These are phyloP conservation scores for Vanacampus margaritifer DNA, from an alignment of 2,113 vertebrate genomes.

Conservation along the genomic window DNA sequence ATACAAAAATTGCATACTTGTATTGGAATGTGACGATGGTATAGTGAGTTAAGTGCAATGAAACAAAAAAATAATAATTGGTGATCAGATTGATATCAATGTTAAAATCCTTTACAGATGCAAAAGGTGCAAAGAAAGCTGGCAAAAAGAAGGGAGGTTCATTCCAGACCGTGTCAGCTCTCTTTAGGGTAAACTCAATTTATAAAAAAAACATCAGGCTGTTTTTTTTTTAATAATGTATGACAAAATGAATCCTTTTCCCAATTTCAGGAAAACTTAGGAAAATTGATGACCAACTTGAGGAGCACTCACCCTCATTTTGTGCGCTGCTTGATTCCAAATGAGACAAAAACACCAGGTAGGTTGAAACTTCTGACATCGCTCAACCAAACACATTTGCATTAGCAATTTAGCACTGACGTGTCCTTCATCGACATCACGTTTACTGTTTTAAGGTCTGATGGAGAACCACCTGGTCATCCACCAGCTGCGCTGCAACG, in stretches of 20 bases:
- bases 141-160: constrained; percentile 92
- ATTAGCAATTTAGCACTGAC: not conserved
- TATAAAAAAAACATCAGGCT: not conserved
- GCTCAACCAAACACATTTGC: not conserved
- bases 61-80: not conserved
- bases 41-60: not conserved
- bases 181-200: constrained; percentile 78
- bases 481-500: constrained; percentile 87
- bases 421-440: not conserved
- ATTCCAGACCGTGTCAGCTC: constrained; percentile 88
- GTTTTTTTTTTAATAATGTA: constrained; percentile 8
- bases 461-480: constrained; percentile 91
- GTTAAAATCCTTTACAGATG: constrained; percentile 20
- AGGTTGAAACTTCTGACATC: not conserved
- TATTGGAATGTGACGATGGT: not conserved
- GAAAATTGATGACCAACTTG: constrained; percentile 90
- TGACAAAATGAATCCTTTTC: constrained; percentile 4
- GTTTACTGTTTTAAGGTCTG: constrained; percentile 65
- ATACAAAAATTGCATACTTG: not conserved
- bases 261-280: constrained; percentile 82
- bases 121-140: constrained; percentile 74
- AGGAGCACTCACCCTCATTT: constrained; percentile 92
- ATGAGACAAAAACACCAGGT: constrained; percentile 94
- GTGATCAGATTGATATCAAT: not conserved
- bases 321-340: constrained; percentile 93